phyloP scores from a whole-genome alignment of 1,140 invertebrate species.

The Anthonomus grandis region DNA sequence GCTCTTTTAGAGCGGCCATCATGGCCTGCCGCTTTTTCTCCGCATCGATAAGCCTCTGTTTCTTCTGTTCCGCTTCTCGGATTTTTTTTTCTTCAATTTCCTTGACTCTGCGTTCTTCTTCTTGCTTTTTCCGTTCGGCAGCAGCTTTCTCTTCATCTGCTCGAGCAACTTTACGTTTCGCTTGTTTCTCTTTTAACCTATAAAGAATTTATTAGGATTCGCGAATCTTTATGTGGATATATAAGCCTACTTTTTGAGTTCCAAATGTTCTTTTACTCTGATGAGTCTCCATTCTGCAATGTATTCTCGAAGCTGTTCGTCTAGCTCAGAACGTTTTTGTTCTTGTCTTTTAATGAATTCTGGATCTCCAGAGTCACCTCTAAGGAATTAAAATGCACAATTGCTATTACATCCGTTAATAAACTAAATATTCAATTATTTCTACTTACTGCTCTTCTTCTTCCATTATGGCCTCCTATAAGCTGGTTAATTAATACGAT shows the following conservation, averaged over 20 bases:
- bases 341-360: conserved; percentile 84
- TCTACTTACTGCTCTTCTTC: conserved; percentile 24
- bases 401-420: background rate
- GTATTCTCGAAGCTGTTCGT: conserved; percentile 94
- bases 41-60: conserved; percentile 87
- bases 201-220: background rate
- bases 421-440: background rate
- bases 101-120: conserved; percentile 84
- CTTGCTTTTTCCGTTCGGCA: conserved; percentile 89
- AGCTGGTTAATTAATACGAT: background rate
- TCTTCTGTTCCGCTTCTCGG: conserved; percentile 90
- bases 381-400: conserved; percentile 9
- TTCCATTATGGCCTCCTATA: conserved; percentile 10
- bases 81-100: conserved; percentile 93
- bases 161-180: conserved; percentile 85
- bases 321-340: conserved; percentile 89
- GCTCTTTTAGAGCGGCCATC: conserved; percentile 56
- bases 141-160: conserved; percentile 92
- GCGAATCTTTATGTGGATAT: background rate
- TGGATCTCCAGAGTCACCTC: conserved; percentile 56
- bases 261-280: conserved; percentile 90
- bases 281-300: conserved; percentile 95
- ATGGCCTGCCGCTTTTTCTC: conserved; percentile 92
- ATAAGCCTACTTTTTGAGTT: conserved; percentile 62
- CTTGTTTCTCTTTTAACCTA: conserved; percentile 91